Conservation (phyloP, 2,113 vertebrate species). For the Brachyhypopomus gauderio region DNA sequence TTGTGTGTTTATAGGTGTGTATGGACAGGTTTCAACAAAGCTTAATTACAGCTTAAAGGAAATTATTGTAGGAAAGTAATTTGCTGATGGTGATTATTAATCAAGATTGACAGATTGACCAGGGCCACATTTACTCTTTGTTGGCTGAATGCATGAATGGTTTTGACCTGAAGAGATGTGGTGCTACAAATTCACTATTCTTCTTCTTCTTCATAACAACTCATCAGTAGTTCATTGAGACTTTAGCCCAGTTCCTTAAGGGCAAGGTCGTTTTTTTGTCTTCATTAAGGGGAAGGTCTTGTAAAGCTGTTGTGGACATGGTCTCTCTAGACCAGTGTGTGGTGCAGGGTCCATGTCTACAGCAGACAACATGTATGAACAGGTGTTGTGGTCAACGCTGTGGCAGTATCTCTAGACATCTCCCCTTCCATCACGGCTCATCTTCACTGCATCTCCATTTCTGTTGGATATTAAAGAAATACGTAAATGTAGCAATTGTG, state of each 20-base stretch:
- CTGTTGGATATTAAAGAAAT: conserved; percentile 71
- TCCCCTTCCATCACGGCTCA: conserved; percentile 1
- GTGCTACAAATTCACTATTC: conserved; percentile 37
- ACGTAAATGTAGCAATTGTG: conserved; percentile 70
- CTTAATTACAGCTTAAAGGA: no score
- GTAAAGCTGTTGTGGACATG: conserved; percentile 44
- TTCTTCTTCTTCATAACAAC: conserved; percentile 75
- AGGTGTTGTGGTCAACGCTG: background rate
- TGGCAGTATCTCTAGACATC: conserved; percentile 31
- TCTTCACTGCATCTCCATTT: conserved; percentile 52
- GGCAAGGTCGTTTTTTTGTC: no score
- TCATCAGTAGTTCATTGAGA: conserved; percentile 68
- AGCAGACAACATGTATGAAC: background rate
- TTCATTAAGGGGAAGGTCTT: no score
- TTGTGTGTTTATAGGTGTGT: no score
- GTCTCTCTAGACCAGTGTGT: background rate
- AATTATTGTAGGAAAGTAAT: no score
- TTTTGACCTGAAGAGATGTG: no score
- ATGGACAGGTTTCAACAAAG: no score
- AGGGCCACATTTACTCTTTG: no score
- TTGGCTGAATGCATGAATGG: background rate
- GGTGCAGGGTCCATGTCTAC: conserved; percentile 2
- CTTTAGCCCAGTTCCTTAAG: conserved; percentile 58
- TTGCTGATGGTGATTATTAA: no score
- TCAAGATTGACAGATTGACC: no score